Conservation (phyloP, 2,888 invertebrate species). For the Bellardia bayeri region DNA sequence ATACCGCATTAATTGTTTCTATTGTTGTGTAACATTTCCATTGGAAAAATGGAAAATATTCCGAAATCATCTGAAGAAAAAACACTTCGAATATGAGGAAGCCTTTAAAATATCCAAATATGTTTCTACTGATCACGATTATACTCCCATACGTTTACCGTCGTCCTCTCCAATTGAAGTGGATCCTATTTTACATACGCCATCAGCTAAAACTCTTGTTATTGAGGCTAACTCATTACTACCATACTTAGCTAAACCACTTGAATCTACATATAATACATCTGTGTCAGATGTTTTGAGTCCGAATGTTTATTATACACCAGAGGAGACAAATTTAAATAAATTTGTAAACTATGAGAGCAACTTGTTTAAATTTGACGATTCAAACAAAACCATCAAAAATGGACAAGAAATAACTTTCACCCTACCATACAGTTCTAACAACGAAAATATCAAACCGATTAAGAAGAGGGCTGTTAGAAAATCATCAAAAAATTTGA, state of each 20-base stretch:
- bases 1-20: conserved; percentile 56
- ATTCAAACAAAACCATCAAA: too few relatives aligned
- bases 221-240: neutral
- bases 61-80: conserved; percentile 27
- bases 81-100: conserved; percentile 31
- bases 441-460: neutral
- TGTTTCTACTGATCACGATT: conserved; percentile 48
- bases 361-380: too few relatives aligned
- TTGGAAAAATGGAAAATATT: conserved; percentile 44
- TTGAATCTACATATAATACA: too few relatives aligned
- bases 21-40: conserved; percentile 38
- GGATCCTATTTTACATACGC: neutral
- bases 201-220: neutral
- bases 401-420: too few relatives aligned
- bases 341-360: too few relatives aligned
- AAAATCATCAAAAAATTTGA: neutral
- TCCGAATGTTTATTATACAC: too few relatives aligned
- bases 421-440: neutral
- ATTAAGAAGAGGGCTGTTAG: neutral
- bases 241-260: too few relatives aligned
- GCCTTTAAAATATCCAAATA: conserved; percentile 45
- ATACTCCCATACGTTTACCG: conserved; percentile 7
- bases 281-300: too few relatives aligned
- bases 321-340: too few relatives aligned
- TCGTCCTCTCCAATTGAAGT: neutral